Evolutionary conservation across 1,140 invertebrate genomes (phyloP).

Genomic region (Vollenhovia emeryi): DNA sequence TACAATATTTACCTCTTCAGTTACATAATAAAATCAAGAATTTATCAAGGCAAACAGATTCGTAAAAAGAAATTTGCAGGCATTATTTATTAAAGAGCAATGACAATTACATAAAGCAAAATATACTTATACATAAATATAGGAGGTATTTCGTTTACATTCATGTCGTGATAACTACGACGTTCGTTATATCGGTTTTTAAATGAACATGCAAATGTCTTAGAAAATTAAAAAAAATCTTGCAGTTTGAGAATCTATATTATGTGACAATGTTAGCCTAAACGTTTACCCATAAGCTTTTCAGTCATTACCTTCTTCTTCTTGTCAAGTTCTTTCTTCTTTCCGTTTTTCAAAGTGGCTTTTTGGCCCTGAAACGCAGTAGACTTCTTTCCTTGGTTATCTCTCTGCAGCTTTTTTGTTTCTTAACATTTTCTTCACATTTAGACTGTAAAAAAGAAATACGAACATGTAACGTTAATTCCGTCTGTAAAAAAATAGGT

Average conservation of each 20-base stretch:
- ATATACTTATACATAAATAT: background rate
- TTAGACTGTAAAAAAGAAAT: conserved; percentile 51
- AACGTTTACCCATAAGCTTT: conserved; percentile 76
- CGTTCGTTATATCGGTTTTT: background rate
- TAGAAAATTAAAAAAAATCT: background rate
- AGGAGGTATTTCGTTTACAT: background rate
- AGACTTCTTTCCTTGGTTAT: conserved; percentile 66
- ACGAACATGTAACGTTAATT: background rate
- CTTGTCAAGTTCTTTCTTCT: conserved; percentile 76
- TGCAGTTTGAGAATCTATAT: background rate
- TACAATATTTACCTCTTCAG: conserved; percentile 88
- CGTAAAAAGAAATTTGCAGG: conserved; percentile 38
- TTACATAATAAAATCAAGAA: conserved; percentile 83
- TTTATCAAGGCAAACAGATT: conserved; percentile 48
- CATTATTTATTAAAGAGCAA: conserved; percentile 10
- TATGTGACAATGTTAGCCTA: background rate
- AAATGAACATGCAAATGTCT: background rate
- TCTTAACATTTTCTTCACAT: conserved; percentile 62
- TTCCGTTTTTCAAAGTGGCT: conserved; percentile 76
- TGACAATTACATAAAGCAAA: background rate
- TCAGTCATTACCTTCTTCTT: conserved; percentile 79
- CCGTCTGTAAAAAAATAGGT: background rate
- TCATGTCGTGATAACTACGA: background rate
- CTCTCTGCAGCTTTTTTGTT: conserved; percentile 57
- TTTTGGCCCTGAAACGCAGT: conserved; percentile 78